Evolutionary conservation across 1,140 invertebrate species (phyloP).

Genomic region (Neotoxoptera formosana): DNA sequence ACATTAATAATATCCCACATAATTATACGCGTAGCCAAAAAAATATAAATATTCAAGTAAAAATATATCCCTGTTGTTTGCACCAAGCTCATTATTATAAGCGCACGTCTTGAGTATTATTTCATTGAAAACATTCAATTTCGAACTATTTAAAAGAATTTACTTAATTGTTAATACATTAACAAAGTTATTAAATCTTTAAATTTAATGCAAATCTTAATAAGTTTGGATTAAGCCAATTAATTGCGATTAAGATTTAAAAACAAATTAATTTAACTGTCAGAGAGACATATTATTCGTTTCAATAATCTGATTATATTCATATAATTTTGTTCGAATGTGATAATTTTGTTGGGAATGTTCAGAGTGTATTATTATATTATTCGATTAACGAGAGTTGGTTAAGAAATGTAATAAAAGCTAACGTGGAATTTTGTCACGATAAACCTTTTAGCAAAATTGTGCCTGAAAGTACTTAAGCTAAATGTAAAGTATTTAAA

Average conservation of each 20-base stretch:
- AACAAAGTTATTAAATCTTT: not conserved
- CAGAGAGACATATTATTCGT: not conserved
- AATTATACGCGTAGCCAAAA: not conserved
- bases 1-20: not conserved
- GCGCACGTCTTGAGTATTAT: not conserved
- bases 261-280: not conserved
- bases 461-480: conserved; percentile 33
- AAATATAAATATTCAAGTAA: not conserved
- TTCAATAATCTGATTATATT: not conserved
- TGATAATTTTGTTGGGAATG: not conserved
- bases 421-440: conserved; percentile 41
- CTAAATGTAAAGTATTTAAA: conserved; percentile 40
- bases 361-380: not conserved
- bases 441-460: conserved; percentile 50
- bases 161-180: not conserved
- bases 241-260: not conserved
- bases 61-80: not conserved
- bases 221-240: not conserved
- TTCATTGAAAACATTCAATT: not conserved
- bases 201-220: not conserved
- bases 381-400: conserved; percentile 54
- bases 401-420: conserved; percentile 44
- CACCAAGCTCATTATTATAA: not conserved
- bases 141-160: not conserved
- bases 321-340: not conserved